These are phyloP conservation scores for Macquaria australasica DNA, from an alignment of 2,113 vertebrate genomes.

Conservation along the genomic window DNA sequence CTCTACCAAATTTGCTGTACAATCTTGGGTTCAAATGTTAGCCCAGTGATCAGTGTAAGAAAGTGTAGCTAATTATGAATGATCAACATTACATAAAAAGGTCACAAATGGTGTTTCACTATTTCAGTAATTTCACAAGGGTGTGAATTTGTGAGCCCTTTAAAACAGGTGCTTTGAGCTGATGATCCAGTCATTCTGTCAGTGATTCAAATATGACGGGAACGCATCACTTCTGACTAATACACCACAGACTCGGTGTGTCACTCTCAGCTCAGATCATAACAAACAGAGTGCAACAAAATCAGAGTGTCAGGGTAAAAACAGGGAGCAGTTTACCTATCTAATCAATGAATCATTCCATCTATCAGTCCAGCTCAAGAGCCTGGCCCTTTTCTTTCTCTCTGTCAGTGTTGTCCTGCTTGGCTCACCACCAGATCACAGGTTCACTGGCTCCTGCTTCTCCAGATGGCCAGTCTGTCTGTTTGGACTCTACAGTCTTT, in stretches of 20 bases:
- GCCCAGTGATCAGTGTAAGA: not conserved
- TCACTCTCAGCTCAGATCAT: constrained; percentile 16
- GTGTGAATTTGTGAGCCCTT: not conserved
- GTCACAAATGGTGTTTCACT: not conserved
- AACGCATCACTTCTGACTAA: constrained; percentile 33
- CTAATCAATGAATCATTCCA: not conserved
- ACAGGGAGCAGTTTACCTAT: not conserved
- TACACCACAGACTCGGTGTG: not conserved
- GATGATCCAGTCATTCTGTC: not conserved
- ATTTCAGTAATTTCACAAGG: too few relatives aligned
- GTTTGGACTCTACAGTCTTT: constrained; percentile 26
- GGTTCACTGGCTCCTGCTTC: constrained; percentile 22
- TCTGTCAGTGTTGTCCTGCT: not conserved
- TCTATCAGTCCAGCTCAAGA: not conserved
- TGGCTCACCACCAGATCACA: constrained; percentile 40
- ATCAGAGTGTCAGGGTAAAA: not conserved
- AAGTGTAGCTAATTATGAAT: too few relatives aligned
- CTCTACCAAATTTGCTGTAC: too few relatives aligned
- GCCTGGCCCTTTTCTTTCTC: not conserved
- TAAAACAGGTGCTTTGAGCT: not conserved
- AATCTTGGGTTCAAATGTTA: not conserved
- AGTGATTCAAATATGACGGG: constrained; percentile 19
- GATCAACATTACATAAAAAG: not conserved
- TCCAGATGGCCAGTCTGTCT: constrained; percentile 47
- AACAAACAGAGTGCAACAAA: constrained; percentile 10